A percentile compares a stretch with the other conserved stretches of the same genome.
Evolutionary conservation across 2,113 vertebrate species (phyloP).

Genomic region (Accipiter virgatus): DNA sequence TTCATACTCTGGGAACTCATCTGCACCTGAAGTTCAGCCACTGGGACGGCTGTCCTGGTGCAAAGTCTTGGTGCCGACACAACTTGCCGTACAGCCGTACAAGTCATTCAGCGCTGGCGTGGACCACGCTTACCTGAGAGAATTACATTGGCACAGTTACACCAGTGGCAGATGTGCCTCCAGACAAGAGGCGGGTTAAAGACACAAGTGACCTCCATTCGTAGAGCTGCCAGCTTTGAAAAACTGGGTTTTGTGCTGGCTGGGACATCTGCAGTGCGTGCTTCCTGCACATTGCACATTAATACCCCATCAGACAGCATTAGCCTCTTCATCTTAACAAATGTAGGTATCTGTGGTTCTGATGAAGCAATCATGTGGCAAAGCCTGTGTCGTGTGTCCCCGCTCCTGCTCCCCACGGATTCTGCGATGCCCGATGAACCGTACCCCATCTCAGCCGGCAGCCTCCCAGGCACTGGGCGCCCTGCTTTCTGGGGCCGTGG

Average conservation of each 20-base stretch:
- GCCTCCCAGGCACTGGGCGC: background rate
- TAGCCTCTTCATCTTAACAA: background rate
- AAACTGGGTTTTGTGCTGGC: background rate
- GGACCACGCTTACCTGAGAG: background rate
- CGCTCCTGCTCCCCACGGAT: background rate
- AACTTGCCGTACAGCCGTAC: background rate
- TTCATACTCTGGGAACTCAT: background rate
- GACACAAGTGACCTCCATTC: accelerated
- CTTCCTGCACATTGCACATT: background rate
- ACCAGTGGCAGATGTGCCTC: background rate
- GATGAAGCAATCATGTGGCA: background rate
- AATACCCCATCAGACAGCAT: background rate
- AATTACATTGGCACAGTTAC: background rate
- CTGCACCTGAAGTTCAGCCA: background rate
- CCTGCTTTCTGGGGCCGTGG: background rate
- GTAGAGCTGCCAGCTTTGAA: background rate
- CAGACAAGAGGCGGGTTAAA: background rate
- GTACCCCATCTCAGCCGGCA: background rate
- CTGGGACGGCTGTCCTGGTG: background rate
- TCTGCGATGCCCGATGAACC: accelerated
- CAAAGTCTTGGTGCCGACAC: background rate
- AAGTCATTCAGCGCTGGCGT: background rate
- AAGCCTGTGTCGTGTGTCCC: background rate
- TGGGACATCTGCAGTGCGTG: background rate
- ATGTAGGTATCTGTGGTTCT: background rate